Conservation (phyloP, 2,797 vertebrate species). For the Sciurus carolinensis region DNA sequence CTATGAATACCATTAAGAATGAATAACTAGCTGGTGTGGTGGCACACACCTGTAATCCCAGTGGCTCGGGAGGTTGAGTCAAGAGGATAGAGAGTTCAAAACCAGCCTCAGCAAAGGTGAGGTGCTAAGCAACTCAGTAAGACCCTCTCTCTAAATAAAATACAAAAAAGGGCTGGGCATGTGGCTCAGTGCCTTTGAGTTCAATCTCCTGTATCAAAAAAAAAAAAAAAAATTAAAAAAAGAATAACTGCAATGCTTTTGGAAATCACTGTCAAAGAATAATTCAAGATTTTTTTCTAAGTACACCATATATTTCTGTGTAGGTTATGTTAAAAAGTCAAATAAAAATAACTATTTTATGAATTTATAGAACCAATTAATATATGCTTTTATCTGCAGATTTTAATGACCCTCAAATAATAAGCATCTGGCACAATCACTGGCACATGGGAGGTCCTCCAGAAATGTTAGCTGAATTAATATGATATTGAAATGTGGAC, state of each 20-base stretch:
- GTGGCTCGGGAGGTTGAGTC: too few relatives aligned
- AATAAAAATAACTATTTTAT: constrained; percentile 46
- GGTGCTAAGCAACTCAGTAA: too few relatives aligned
- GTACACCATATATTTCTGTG: neutral
- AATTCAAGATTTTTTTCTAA: constrained; percentile 29
- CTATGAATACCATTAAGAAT: neutral
- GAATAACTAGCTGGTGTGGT: neutral
- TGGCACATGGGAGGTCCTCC: neutral
- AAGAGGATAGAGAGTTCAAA: too few relatives aligned
- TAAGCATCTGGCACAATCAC: neutral
- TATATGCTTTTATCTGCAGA: neutral
- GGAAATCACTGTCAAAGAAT: neutral
- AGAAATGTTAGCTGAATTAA: constrained; percentile 43
- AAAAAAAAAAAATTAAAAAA: too few relatives aligned
- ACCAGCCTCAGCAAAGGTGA: too few relatives aligned
- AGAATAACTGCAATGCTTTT: neutral
- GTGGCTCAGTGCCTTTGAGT: too few relatives aligned
- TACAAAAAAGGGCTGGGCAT: too few relatives aligned
- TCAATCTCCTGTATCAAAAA: neutral
- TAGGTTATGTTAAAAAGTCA: neutral
- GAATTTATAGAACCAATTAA: constrained; percentile 8
- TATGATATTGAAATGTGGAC: neutral
- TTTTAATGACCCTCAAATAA: neutral
- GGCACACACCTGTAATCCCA: too few relatives aligned
- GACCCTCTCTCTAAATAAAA: too few relatives aligned